phyloP scores from a whole-genome alignment of 2,113 vertebrate genomes.

The Oceanites oceanicus region DNA sequence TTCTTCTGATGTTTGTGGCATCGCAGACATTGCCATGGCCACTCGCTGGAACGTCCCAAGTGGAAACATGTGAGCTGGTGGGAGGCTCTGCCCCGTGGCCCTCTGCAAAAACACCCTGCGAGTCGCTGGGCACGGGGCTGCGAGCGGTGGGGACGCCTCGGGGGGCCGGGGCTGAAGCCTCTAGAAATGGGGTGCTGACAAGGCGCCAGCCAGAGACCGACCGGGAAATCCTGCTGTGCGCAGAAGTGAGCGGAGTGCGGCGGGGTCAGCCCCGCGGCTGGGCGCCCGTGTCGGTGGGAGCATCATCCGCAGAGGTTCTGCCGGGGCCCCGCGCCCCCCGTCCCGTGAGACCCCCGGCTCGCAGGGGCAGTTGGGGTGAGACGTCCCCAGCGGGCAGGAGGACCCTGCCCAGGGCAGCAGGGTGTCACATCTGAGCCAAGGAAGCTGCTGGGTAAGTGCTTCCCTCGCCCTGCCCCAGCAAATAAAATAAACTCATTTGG shows the following conservation, averaged over 20 bases:
- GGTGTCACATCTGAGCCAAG: background rate
- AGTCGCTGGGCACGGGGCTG: background rate
- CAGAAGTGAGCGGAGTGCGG: rapidly evolving
- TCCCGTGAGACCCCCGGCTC: rapidly evolving
- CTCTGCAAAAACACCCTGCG: background rate
- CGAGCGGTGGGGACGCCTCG: rapidly evolving
- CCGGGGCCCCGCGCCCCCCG: rapidly evolving
- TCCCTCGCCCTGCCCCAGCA: background rate
- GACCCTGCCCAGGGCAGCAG: background rate
- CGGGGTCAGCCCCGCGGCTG: rapidly evolving
- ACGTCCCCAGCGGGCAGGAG: background rate
- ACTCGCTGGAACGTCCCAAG: background rate
- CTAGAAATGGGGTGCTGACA: background rate
- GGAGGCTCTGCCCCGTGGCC: background rate
- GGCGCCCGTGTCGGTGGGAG: rapidly evolving
- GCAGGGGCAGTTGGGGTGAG: rapidly evolving
- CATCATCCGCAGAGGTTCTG: rapidly evolving
- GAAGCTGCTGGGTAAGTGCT: background rate
- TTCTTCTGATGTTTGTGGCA: background rate
- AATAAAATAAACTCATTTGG: slow-evolving; percentile 10
- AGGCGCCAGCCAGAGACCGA: too few relatives aligned
- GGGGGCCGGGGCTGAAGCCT: background rate
- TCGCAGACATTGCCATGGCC: background rate
- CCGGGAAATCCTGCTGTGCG: background rate
- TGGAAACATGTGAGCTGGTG: background rate